Conservation (phyloP, 2,797 vertebrate species). For the Rachycentron canadum region DNA sequence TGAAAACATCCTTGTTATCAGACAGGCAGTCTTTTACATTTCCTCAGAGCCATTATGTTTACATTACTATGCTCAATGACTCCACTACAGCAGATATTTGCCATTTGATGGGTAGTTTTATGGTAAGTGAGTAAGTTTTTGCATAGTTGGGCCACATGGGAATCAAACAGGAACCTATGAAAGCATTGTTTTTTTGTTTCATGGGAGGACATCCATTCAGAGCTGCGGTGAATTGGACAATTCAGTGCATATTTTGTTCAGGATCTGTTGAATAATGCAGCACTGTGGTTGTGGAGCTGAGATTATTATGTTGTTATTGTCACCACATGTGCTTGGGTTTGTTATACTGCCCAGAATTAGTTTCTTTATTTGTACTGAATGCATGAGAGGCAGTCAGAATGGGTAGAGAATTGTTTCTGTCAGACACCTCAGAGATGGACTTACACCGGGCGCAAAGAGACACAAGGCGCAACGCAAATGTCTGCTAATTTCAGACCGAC, state of each 20-base stretch:
- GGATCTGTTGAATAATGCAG: slow-evolving; percentile 56
- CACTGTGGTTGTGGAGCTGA: slow-evolving; percentile 42
- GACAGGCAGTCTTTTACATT: slow-evolving; percentile 11
- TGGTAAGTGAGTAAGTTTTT: slow-evolving; percentile 15
- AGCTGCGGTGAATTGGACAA: slow-evolving; percentile 24
- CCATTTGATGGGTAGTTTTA: slow-evolving; percentile 2
- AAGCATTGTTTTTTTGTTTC: background rate
- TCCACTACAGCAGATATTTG: background rate
- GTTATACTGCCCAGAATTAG: slow-evolving; percentile 42
- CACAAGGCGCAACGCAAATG: too few species aligned
- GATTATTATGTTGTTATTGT: slow-evolving; percentile 58
- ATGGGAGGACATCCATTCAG: slow-evolving; percentile 19
- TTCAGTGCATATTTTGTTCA: slow-evolving; percentile 35
- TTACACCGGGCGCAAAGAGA: too few species aligned
- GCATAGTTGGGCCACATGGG: slow-evolving; percentile 1
- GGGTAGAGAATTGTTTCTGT: slow-evolving; percentile 10
- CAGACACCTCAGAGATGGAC: background rate
- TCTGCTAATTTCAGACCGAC: too few species aligned
- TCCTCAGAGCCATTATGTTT: slow-evolving; percentile 25
- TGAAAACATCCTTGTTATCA: slow-evolving; percentile 41
- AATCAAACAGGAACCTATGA: slow-evolving; percentile 9
- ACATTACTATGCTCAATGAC: background rate
- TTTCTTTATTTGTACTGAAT: slow-evolving; percentile 11
- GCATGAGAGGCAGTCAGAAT: slow-evolving; percentile 35
- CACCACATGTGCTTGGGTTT: slow-evolving; percentile 48